Conservation (phyloP, 2,888 invertebrate genomes). For the Lissocephala sabroskyi region DNA sequence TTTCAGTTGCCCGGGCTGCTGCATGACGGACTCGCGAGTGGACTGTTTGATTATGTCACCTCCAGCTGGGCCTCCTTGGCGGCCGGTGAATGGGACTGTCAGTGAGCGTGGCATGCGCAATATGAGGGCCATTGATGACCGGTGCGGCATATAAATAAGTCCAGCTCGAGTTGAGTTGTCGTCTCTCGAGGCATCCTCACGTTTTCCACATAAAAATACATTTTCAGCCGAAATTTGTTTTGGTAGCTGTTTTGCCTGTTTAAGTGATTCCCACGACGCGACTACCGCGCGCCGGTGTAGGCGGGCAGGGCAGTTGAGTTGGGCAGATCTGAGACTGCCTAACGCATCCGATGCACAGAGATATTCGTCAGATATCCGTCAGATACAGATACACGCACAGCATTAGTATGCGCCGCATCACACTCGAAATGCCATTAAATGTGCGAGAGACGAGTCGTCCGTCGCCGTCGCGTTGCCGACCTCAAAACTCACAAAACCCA, state of each 20-base stretch:
- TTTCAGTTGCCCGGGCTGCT: slow-evolving; percentile 39
- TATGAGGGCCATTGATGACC: slow-evolving; percentile 61
- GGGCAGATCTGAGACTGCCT: background rate
- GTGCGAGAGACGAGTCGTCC: slow-evolving; percentile 31
- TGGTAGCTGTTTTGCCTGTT: slow-evolving; percentile 47
- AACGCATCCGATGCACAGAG: slow-evolving; percentile 36
- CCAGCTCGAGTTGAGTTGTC: slow-evolving; percentile 1
- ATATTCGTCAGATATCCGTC: too few relatives aligned
- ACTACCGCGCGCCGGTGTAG: slow-evolving; percentile 38
- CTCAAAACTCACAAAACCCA: slow-evolving; percentile 35
- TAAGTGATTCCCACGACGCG: slow-evolving; percentile 50
- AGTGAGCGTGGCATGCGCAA: slow-evolving; percentile 41
- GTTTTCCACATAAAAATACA: slow-evolving; percentile 67
- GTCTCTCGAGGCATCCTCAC: slow-evolving; percentile 64
- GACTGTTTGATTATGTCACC: slow-evolving; percentile 43
- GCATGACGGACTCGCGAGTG: slow-evolving; percentile 49
- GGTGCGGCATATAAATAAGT: slow-evolving; percentile 57
- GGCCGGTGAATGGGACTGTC: slow-evolving; percentile 37
- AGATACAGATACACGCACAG: slow-evolving; percentile 17
- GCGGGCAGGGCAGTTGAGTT: slow-evolving; percentile 24
- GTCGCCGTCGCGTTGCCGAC: slow-evolving; percentile 31
- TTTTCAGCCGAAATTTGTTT: slow-evolving; percentile 56
- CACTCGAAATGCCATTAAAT: slow-evolving; percentile 47
- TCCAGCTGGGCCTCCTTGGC: background rate
- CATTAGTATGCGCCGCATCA: slow-evolving; percentile 50